Evolutionary conservation across 2,797 vertebrate species (phyloP), one percentile per base, ranked within the genome.

Genomic region (Pseudopleuronectes americanus): DNA sequence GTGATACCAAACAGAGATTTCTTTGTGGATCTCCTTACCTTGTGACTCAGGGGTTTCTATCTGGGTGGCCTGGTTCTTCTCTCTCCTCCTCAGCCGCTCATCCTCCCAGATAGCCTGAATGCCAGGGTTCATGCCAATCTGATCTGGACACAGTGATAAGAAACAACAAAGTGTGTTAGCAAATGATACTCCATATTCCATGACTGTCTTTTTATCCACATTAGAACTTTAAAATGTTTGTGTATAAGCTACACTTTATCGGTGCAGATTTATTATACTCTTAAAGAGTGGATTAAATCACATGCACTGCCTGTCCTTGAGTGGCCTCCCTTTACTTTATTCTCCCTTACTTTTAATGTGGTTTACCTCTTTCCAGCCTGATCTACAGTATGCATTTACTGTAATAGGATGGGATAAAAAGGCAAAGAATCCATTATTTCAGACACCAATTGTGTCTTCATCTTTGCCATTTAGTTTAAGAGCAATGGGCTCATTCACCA

Each of bases 101-200:
- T 99, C 97, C 88, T 99, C 97, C 97, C 98, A 99, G 91, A 99
- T 98, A 68, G 95, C 96, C 87, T 97, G 97, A 21, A 99, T 94
- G 43, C 98, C 98, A 7, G 98, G 97, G 80, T 99, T 99, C 84
- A 91, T 95, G 79, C 96, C 97, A 72, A 97, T 95, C 87, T 98
- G 97, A 94, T 91, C 98, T 99, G 87, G 70, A 93, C 85, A 74
- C 85, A 74, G 33, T 71, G 58, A 74, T 14, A 6, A 75, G 41
- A 43, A 54, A 61, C 69, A 62, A 22, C 43, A 70, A 43, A 68
- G 12, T 1, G 1, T n/a, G 24, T 84, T 64, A 84, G 47, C 31
- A 51, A 6, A 23, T 13, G 12, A 22, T n/a, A 22, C 38, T 17
- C 38, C 9, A 41, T 13, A 19, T 33, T 53, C 26, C 19, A 49